phyloP scores from a whole-genome alignment of 92 coral and sea anemone species.

The Porites lobata region DNA sequence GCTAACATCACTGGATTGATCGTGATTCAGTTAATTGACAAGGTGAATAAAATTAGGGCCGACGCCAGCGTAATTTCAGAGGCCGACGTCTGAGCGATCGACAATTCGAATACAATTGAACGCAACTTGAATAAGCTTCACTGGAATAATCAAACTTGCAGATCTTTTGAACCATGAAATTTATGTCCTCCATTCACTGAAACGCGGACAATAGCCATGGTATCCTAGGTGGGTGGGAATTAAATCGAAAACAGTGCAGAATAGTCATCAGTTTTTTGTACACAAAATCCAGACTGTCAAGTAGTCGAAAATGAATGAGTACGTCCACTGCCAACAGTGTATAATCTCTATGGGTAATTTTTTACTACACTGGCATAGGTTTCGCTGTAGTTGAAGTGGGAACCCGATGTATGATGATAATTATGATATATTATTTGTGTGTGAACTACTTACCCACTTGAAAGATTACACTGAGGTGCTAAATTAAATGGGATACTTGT shows the following conservation, averaged over 20 bases:
- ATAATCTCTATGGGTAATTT: no score
- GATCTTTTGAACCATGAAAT: conserved; percentile 21
- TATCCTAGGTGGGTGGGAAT: background rate
- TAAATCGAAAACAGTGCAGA: background rate
- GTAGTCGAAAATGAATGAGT: no score
- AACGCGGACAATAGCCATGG: background rate
- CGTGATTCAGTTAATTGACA: background rate
- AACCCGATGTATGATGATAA: no score
- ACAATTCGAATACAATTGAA: background rate
- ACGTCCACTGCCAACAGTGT: no score
- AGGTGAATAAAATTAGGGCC: background rate
- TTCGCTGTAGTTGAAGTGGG: no score
- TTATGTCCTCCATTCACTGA: background rate
- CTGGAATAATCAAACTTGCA: background rate
- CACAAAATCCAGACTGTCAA: no score
- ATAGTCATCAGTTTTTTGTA: no score
- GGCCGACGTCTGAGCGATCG: background rate
- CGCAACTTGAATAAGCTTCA: background rate
- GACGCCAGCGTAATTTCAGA: background rate
- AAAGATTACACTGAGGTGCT: no score
- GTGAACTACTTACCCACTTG: no score
- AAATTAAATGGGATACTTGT: no score
- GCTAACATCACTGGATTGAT: background rate
- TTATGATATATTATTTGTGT: no score
- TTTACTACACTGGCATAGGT: no score